A percentile compares a stretch with the other conserved stretches of the same genome.
phyloP scores from a whole-genome alignment of 2,113 vertebrate species.

The Gulo gulo region DNA sequence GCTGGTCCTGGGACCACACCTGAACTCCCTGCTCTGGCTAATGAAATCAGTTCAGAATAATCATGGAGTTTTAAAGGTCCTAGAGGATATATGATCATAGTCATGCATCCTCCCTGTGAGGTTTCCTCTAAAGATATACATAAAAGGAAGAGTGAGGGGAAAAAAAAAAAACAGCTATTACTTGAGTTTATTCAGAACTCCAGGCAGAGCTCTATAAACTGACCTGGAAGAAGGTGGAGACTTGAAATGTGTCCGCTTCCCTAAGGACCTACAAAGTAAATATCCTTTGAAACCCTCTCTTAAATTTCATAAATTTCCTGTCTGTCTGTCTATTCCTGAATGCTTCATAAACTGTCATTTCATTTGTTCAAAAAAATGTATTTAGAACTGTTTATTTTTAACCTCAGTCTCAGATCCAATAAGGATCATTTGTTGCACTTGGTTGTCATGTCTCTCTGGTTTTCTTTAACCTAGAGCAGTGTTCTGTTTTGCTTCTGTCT shows the following conservation, averaged over 20 bases:
- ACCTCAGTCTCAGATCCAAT: neutral
- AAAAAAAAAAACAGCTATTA: neutral
- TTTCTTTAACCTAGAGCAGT: neutral
- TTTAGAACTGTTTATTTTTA: neutral
- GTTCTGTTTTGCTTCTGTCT: neutral
- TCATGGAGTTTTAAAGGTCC: neutral
- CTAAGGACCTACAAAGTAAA: neutral
- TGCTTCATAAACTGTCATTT: neutral
- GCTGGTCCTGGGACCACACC: neutral
- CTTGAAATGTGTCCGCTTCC: neutral
- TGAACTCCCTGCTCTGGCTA: neutral
- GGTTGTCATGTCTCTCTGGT: neutral
- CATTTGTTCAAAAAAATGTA: neutral
- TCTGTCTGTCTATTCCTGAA: neutral
- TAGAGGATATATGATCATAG: neutral
- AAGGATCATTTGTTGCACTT: neutral
- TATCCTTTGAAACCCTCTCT: neutral
- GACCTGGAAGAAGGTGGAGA: neutral
- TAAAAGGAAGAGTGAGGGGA: neutral
- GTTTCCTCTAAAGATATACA: neutral
- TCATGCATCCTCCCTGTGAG: neutral
- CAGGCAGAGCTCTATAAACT: neutral
- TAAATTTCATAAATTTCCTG: neutral
- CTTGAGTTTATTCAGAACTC: neutral
- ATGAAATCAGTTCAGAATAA: neutral